Percentiles rank a stretch among this genome's conserved stretches.
Evolutionary conservation across 1,140 invertebrate species (phyloP).

Genomic region (Neoseiulus cucumeris): DNA sequence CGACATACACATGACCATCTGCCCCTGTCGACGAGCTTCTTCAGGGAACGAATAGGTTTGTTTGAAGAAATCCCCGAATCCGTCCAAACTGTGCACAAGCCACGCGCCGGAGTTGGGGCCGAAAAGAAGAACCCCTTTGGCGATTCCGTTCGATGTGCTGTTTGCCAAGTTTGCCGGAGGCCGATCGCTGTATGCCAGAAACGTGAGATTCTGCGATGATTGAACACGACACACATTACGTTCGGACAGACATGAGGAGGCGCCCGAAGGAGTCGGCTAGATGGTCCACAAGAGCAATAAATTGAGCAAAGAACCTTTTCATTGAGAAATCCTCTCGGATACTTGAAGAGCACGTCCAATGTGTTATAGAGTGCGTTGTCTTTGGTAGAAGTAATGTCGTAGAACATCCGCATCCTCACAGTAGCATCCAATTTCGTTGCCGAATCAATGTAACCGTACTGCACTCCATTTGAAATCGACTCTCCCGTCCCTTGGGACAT

Average conservation of each 20-base stretch:
- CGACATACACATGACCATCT: not conserved
- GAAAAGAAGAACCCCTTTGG: not conserved
- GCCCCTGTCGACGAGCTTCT: not conserved
- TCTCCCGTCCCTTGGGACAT: not conserved
- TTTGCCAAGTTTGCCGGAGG: not conserved
- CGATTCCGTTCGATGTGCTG: not conserved
- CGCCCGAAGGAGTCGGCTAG: too few species aligned
- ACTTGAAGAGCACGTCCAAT: slow-evolving; percentile 7
- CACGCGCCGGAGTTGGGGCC: not conserved
- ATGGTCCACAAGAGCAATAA: too few species aligned
- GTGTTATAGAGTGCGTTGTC: slow-evolving; percentile 8
- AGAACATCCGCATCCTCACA: not conserved
- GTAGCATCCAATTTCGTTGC: slow-evolving; percentile 3
- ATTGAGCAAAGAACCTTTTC: not conserved
- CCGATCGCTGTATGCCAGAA: slow-evolving; percentile 1
- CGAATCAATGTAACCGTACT: slow-evolving; percentile 8
- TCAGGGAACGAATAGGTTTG: slow-evolving; percentile 1
- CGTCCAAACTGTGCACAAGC: not conserved
- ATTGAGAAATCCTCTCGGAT: not conserved
- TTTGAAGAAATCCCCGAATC: not conserved
- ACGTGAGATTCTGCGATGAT: slow-evolving; percentile 1
- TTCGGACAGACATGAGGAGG: too few species aligned
- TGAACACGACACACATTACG: too few species aligned
- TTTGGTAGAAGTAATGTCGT: not conserved
- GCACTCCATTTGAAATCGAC: slow-evolving; percentile 6